phyloP scores from a whole-genome alignment of 2,113 vertebrate species.

The Centropus unirufus region DNA sequence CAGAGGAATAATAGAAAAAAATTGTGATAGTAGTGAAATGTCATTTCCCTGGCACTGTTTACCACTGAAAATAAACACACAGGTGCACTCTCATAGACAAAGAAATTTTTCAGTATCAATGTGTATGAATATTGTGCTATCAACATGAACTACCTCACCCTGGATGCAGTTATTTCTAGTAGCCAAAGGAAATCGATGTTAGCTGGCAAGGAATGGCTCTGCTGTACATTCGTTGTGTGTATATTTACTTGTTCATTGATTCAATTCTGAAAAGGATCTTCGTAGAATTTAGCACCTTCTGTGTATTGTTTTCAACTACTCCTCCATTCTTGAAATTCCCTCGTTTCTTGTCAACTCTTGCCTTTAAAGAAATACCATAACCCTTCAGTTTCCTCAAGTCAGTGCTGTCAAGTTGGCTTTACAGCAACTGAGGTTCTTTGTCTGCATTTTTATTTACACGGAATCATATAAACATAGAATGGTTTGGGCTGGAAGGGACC shows the following conservation, averaged over 20 bases:
- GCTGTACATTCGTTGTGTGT: not conserved
- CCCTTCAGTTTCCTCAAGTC: not conserved
- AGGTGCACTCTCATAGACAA: not conserved
- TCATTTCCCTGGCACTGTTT: not conserved
- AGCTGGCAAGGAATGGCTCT: not conserved
- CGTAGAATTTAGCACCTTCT: not conserved
- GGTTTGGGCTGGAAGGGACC: too few species aligned
- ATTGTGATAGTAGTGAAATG: not conserved
- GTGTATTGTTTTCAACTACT: not conserved
- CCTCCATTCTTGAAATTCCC: not conserved
- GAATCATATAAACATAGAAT: too few species aligned
- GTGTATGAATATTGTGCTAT: not conserved
- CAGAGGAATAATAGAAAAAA: not conserved
- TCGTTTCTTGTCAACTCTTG: not conserved
- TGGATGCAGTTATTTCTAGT: not conserved
- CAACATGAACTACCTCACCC: not conserved
- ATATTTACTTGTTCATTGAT: constrained; percentile 9
- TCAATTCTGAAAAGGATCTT: not conserved
- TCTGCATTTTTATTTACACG: not conserved
- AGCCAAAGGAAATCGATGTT: not conserved
- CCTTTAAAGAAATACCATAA: not conserved
- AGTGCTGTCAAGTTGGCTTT: not conserved
- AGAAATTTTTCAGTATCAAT: not conserved
- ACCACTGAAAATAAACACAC: not conserved
- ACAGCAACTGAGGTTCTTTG: not conserved